Evolutionary conservation across 2,113 vertebrate species (phyloP).

Genomic region (Camelus dromedarius): DNA sequence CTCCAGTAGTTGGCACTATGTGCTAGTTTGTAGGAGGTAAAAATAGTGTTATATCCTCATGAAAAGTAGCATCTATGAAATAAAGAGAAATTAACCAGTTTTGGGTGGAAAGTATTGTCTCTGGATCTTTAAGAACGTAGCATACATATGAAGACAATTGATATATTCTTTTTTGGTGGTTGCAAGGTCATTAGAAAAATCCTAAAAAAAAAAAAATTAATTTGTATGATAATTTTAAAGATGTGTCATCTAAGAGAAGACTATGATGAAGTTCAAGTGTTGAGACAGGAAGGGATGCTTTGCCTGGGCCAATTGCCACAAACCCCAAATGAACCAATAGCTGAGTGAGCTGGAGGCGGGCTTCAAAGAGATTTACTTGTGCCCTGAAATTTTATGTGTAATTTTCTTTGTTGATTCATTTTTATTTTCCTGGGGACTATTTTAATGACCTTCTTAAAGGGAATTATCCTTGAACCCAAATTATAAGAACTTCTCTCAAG

Average conservation of each 20-base stretch:
- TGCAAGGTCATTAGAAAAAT: background rate
- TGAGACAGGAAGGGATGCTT: background rate
- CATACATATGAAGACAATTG: background rate
- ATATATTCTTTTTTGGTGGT: background rate
- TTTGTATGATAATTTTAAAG: background rate
- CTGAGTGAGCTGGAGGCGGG: background rate
- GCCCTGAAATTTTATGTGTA: background rate
- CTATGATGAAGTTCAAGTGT: background rate
- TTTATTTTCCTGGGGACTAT: background rate
- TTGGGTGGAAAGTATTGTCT: background rate
- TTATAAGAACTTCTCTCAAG: background rate
- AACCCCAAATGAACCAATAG: background rate
- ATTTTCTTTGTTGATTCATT: background rate
- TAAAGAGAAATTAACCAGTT: background rate
- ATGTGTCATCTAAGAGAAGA: background rate
- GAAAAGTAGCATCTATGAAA: background rate
- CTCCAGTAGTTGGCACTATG: background rate
- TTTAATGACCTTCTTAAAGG: background rate
- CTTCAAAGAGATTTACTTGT: background rate
- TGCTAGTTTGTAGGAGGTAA: background rate
- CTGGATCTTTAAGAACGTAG: background rate
- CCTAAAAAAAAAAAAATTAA: background rate
- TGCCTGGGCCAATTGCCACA: background rate
- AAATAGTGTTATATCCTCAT: background rate
- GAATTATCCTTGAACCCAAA: background rate